These are phyloP conservation scores for Silurus aristotelis DNA, from an alignment of 2,797 vertebrate species.

Conservation along the genomic window DNA sequence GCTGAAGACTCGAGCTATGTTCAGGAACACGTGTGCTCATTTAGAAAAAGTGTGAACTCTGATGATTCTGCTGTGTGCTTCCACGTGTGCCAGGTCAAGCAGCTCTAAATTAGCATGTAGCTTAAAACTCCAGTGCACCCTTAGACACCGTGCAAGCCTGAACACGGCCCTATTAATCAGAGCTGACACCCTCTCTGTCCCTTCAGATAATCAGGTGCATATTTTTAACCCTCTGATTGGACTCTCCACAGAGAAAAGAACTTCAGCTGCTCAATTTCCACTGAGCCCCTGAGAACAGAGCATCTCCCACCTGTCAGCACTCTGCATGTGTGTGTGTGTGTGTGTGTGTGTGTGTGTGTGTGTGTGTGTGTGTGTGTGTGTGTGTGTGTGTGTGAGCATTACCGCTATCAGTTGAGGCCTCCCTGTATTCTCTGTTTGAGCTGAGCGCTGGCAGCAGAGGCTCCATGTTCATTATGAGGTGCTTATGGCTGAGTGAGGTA, in stretches of 20 bases:
- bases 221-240: constrained; percentile 75
- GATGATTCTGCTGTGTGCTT: constrained; percentile 2
- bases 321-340: background rate
- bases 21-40: background rate
- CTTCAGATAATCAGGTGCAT: constrained; percentile 66
- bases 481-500: constrained; percentile 91
- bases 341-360: background rate
- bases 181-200: constrained; percentile 57
- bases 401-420: constrained; percentile 78
- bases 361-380: background rate
- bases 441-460: constrained; percentile 89
- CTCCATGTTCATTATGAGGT: constrained; percentile 98
- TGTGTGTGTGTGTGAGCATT: constrained; percentile 52
- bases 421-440: constrained; percentile 85
- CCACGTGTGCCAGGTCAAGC: constrained; percentile 6
- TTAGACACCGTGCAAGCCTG: constrained; percentile 47
- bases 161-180: constrained; percentile 46
- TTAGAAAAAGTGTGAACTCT: background rate
- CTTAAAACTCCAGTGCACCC: background rate
- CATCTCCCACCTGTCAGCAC: constrained; percentile 46
- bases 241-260: constrained; percentile 70
- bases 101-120: constrained; percentile 27
- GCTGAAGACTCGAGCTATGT: background rate
- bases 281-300: constrained; percentile 27
- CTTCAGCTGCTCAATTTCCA: constrained; percentile 73